Conservation (phyloP, 1,140 invertebrate species). For the Argopecten irradians region DNA sequence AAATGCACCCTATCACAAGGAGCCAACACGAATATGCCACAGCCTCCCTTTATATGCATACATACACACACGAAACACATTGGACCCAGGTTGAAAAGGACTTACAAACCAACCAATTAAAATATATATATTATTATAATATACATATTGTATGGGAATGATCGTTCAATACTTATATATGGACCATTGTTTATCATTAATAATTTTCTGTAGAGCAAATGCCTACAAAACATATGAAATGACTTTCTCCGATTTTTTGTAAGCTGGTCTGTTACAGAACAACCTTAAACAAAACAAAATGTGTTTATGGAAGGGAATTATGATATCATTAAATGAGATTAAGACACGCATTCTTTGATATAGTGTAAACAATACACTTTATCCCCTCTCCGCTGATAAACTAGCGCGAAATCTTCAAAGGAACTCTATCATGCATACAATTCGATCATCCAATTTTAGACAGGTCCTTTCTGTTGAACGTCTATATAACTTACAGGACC, state of each 20-base stretch:
- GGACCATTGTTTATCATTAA: too few species aligned
- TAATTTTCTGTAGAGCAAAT: too few species aligned
- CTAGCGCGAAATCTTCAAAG: neutral
- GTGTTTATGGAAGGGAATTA: neutral
- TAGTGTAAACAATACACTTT: neutral
- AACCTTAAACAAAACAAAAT: neutral
- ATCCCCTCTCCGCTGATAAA: neutral
- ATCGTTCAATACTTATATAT: too few species aligned
- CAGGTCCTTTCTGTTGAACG: neutral
- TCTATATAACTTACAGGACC: neutral
- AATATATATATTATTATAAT: too few species aligned
- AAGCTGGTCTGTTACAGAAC: neutral
- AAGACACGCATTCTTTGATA: neutral
- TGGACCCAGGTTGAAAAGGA: too few species aligned
- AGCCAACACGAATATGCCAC: too few species aligned
- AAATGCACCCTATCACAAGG: too few species aligned
- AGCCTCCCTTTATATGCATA: too few species aligned
- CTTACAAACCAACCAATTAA: too few species aligned
- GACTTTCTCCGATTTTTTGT: neutral
- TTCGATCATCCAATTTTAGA: constrained; percentile 3
- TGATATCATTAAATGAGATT: constrained; percentile 23
- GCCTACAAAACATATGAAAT: too few species aligned
- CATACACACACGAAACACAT: too few species aligned
- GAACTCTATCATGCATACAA: neutral
- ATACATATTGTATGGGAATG: too few species aligned